Evolutionary conservation across 2,113 vertebrate species (phyloP).

Genomic region (Ptilorrhoa leucosticta): DNA sequence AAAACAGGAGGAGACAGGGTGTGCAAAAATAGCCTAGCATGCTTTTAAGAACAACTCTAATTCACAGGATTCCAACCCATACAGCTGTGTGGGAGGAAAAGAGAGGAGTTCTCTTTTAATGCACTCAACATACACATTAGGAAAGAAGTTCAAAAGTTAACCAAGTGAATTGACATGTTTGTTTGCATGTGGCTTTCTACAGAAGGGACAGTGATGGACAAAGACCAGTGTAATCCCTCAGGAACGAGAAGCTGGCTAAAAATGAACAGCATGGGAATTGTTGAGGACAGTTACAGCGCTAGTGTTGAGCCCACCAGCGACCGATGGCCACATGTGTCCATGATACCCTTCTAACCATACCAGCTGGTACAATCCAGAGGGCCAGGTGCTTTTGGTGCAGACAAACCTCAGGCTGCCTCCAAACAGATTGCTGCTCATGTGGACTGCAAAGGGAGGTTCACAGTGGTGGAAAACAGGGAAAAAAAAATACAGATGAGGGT

Average conservation of each 20-base stretch:
- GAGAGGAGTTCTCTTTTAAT: neutral
- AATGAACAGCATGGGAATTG: neutral
- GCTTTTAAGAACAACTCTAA: neutral
- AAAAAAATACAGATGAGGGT: neutral
- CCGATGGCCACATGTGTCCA: accelerated
- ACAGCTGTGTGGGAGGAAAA: neutral
- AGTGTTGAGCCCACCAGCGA: neutral
- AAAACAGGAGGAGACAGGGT: neutral
- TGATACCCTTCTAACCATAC: neutral
- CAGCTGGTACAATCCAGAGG: neutral
- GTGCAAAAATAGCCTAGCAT: neutral
- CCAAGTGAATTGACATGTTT: neutral
- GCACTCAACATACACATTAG: neutral
- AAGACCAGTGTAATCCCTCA: neutral
- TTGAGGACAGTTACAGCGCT: neutral
- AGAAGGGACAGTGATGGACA: neutral
- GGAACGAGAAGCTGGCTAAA: constrained; percentile 20
- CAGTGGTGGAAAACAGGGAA: neutral
- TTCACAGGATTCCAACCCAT: neutral
- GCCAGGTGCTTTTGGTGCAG: neutral
- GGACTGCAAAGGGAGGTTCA: neutral
- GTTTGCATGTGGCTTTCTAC: neutral
- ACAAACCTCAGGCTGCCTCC: neutral
- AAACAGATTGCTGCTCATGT: neutral
- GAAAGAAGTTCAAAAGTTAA: constrained; percentile 10